Base-by-base conservation (phyloP, 2,888 invertebrate species). In the Leptinotarsa haldemani region DNA sequence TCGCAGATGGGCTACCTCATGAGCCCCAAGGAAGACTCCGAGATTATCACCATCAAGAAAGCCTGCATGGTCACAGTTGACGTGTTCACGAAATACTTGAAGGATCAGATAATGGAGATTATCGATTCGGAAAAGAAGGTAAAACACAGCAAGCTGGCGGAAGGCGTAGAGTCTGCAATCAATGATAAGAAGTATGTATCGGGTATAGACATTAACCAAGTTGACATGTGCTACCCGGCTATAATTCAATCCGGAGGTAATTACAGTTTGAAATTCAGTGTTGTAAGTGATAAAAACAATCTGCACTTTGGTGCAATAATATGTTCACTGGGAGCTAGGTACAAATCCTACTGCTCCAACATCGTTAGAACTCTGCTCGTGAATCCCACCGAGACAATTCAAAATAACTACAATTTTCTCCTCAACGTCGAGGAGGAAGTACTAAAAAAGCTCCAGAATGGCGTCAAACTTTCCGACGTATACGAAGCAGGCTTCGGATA, bases 221-320 rank as follows among this genome's bases (percentile, higher is more conserved):
- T 99, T 4, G 99, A 99, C 84, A 96, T 97, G 93, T 99, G 99
- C 85, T 99, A 99, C 86, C 97, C 98, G 0, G 96, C 99, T 0
- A 99, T 99, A 74, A 97, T 99, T 83, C 99, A 99, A 87, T 99
- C 98, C 50, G 99, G 99, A 12, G 99, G 98, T n/a, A 93, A 95
- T 85, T 99, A 99, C 88, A 84, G 78, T 84, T 90, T 99, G 64
- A 99, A 99, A 88, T 99, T 99, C 88, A 98, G 97, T 85, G 96
- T 96, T 4, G 93, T 93, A 3, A 97, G 97, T 81, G 98, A 99
- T 86, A 97, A 98, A 86, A 97, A 97, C 85, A 92, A 92, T 79
- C 88, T 99, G 73, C 97, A 99, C 88, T 99, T 98, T 87, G 99
- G 98, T 58, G 94, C 97, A 0, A 98, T 99, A 78, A 94, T 98